Conservation (phyloP, 2,113 vertebrate genomes). For the Pluvianellus socialis region DNA sequence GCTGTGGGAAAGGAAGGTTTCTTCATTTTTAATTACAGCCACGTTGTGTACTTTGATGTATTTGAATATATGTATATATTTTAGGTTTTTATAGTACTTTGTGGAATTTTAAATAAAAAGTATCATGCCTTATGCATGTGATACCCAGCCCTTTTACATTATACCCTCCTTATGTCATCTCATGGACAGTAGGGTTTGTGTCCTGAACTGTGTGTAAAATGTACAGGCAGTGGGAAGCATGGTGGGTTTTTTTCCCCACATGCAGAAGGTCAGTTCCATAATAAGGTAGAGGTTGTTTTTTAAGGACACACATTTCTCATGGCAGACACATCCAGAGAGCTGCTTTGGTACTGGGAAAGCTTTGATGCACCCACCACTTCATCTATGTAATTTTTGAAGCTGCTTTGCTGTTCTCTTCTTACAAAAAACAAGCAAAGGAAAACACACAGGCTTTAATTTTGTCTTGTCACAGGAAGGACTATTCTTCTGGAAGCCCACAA, state of each 20-base stretch:
- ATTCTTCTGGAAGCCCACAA: background rate
- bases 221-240: accelerated
- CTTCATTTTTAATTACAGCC: background rate
- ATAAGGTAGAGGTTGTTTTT: background rate
- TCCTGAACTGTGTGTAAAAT: background rate
- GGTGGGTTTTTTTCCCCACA: accelerated
- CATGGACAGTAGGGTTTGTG: background rate
- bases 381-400: background rate
- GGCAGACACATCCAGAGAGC: background rate
- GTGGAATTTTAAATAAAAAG: background rate
- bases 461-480: background rate
- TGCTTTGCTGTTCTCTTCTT: background rate
- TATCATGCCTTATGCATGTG: background rate
- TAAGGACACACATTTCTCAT: background rate
- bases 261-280: background rate
- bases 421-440: background rate
- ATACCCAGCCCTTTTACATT: background rate
- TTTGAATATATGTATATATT: background rate
- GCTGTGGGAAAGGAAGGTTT: background rate
- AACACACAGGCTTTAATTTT: background rate
- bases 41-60: background rate
- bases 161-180: background rate
- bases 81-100: background rate
- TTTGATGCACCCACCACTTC: background rate
- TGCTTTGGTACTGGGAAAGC: background rate